phyloP scores from a whole-genome alignment of 2,113 vertebrate genomes.

The Silurus meridionalis region DNA sequence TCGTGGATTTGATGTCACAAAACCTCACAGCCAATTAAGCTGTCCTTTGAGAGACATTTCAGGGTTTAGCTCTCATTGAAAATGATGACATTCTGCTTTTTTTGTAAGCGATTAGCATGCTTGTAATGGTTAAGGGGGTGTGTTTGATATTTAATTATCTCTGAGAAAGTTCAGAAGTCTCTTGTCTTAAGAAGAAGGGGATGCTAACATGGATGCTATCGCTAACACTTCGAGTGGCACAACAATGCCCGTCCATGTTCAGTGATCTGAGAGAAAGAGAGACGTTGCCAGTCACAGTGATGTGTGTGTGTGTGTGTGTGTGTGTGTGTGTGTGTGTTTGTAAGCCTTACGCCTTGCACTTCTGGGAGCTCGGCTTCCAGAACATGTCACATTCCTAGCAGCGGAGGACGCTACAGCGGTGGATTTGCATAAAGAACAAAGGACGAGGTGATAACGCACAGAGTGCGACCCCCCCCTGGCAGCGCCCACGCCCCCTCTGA shows the following conservation, averaged over 20 bases:
- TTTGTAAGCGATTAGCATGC: constrained; percentile 74
- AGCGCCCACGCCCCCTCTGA: constrained; percentile 56
- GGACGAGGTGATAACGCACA: constrained; percentile 69
- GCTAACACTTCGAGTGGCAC: not conserved
- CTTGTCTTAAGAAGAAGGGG: constrained; percentile 52
- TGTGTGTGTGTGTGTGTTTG: not conserved
- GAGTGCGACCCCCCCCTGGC: constrained; percentile 58
- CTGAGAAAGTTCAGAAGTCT: constrained; percentile 61
- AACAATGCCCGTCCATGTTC: not conserved
- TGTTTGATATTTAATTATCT: constrained; percentile 70
- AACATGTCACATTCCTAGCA: constrained; percentile 67
- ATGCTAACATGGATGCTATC: constrained; percentile 12
- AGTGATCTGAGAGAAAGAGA: constrained; percentile 1
- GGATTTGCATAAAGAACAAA: constrained; percentile 78
- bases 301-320: not conserved
- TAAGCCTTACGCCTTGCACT: constrained; percentile 45
- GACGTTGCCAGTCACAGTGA: constrained; percentile 1
- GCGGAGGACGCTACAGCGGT: constrained; percentile 58
- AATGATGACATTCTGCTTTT: constrained; percentile 73
- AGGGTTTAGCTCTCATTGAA: constrained; percentile 76
- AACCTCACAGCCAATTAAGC: constrained; percentile 75
- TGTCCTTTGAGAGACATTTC: constrained; percentile 71
- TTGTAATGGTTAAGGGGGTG: constrained; percentile 73
- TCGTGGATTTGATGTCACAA: constrained; percentile 63
- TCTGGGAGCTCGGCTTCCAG: constrained; percentile 59